Percentiles rank a stretch among this genome's conserved stretches.
phyloP scores from a whole-genome alignment of 2,797 vertebrate species.

The Sarcophilus harrisii region DNA sequence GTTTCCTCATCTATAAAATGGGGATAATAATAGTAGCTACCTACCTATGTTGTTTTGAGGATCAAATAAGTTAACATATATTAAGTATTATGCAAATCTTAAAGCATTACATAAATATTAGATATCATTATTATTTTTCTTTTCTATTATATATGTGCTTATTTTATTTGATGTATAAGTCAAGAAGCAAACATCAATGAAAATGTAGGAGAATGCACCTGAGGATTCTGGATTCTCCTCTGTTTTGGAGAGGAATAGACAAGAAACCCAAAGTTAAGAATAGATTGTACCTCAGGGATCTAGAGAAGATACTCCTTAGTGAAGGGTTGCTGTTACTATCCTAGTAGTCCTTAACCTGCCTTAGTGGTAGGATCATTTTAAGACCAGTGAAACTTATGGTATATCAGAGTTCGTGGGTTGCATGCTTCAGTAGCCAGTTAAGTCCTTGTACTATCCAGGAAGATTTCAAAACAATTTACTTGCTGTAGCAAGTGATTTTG shows the following conservation, averaged over 20 bases:
- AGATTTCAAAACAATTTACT: not conserved
- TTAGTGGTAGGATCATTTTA: not conserved
- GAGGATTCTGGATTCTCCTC: not conserved
- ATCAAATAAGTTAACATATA: not conserved
- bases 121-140: not conserved
- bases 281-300: not conserved
- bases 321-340: not conserved
- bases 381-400: not conserved
- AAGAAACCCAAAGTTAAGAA: not conserved
- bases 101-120: not conserved
- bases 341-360: not conserved
- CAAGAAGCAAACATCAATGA: not conserved
- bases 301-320: not conserved
- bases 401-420: not conserved
- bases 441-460: not conserved
- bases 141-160: not conserved
- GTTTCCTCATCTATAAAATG: not conserved
- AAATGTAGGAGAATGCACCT: not conserved
- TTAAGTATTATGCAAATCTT: not conserved
- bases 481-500: not conserved
- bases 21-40: not conserved
- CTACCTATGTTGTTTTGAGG: not conserved
- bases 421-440: not conserved
- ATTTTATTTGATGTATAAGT: not conserved
- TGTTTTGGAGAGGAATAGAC: not conserved